A percentile compares a stretch with the other conserved stretches of the same genome.
phyloP scores from a whole-genome alignment of 2,888 invertebrate genomes.

The Drosophila niveifrons region DNA sequence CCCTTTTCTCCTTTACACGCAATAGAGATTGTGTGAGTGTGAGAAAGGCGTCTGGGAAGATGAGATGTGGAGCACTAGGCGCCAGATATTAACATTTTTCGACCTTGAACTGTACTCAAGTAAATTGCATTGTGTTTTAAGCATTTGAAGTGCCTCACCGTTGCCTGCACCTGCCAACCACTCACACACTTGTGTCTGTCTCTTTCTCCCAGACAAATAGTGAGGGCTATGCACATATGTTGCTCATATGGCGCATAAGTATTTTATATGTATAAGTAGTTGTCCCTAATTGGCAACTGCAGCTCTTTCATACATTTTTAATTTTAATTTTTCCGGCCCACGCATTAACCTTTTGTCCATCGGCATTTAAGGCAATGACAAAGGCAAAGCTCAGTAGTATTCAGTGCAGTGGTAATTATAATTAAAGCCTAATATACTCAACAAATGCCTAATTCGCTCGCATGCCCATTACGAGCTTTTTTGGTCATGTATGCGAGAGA shows the following conservation, averaged over 20 bases:
- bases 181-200: neutral
- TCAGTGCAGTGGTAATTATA: conserved; percentile 53
- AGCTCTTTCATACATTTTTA: conserved; percentile 43
- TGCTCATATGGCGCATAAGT: conserved; percentile 64
- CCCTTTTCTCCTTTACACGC: conserved; percentile 26
- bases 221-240: conserved; percentile 53
- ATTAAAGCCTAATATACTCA: conserved; percentile 64
- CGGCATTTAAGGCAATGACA: conserved; percentile 27
- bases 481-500: conserved; percentile 21
- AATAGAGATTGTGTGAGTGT: conserved; percentile 22
- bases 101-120: conserved; percentile 55
- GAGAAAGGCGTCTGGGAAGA: conserved; percentile 7
- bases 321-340: conserved; percentile 39
- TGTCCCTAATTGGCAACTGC: conserved; percentile 65
- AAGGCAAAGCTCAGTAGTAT: conserved; percentile 31
- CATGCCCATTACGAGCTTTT: conserved; percentile 7
- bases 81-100: conserved; percentile 8
- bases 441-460: conserved; percentile 32
- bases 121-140: conserved; percentile 21
- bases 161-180: conserved; percentile 44
- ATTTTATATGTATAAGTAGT: conserved; percentile 43
- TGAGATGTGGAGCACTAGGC: conserved; percentile 13
- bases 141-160: conserved; percentile 15
- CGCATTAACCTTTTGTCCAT: conserved; percentile 61
- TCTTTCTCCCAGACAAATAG: neutral